Evolutionary conservation across 2,888 invertebrate species (phyloP), one percentile per base, ranked within the genome.

Genomic region (Oxystoma pomonae): DNA sequence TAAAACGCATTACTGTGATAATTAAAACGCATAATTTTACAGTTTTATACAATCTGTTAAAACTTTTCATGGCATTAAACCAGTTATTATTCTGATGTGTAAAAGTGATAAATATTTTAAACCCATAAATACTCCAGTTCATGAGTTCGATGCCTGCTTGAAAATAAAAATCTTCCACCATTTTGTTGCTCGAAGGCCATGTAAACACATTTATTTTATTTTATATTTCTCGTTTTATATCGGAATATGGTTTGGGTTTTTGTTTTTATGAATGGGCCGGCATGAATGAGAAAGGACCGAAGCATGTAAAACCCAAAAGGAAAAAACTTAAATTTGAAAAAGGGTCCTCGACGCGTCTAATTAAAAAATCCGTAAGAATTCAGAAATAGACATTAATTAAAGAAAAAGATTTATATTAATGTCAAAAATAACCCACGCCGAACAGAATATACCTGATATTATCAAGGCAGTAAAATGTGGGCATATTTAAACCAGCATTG

Each of bases 391-490:
- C 77, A 78, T 79, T 79, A 79, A 78, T 79, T 79, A 78, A 75
- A 75, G 74, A 72, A 72, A 72, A 76, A 79, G 79, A 79, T 79
- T 79, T 79, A 79, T 78, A 73, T 74, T 59, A 68, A 74, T 72
- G 76, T 78, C 78, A 76, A 77, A 78, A 79, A 77, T 79, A 80
- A 75, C 78, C 78, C 77, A 77, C 77, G 76, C 78, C 72, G 75
- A 74, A 73, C 76, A 74, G 75, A 73, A 71, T 72, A 70, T 69
- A 65, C 70, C 74, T 72, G 80, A 80, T 80, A 78, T 77, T 75
- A 79, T 79, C 79, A 72, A 70, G 69, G 76, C 75, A 77, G 78
- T 78, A 79, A 79, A 79, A 77, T 77, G 77, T 77, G 74, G 76
- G 75, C 78, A 78, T 78, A 77, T 79, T 78, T 78, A 78, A 76